Conservation (phyloP, 2,797 vertebrate genomes). For the Chromobotia macracanthus region DNA sequence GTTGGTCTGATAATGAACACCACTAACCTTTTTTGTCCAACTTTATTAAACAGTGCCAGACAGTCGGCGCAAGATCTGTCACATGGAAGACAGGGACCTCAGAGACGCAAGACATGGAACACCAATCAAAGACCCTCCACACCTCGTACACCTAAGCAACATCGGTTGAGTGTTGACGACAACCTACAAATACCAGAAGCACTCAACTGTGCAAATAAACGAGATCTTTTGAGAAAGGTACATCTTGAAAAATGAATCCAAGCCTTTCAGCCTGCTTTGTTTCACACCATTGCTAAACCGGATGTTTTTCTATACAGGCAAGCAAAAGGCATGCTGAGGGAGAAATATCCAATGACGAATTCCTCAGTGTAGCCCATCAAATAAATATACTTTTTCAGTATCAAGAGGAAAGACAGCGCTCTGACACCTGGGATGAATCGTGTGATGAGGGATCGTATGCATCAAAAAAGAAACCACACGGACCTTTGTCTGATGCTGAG, state of each 20-base stretch:
- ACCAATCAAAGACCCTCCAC: constrained; percentile 80
- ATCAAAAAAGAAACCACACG: constrained; percentile 77
- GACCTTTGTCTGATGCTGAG: constrained; percentile 78
- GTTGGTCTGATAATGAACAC: background rate
- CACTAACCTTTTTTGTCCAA: background rate
- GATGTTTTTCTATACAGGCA: constrained; percentile 75
- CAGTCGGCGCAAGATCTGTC: constrained; percentile 78
- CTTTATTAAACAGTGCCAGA: constrained; percentile 76
- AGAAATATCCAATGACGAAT: constrained; percentile 93
- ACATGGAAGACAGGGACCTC: constrained; percentile 79
- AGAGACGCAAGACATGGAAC: constrained; percentile 84
- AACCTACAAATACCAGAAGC: constrained; percentile 96
- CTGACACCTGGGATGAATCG: constrained; percentile 83
- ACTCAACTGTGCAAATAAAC: constrained; percentile 90
- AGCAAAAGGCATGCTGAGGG: constrained; percentile 86
- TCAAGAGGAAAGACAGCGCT: constrained; percentile 92
- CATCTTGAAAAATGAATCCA: too few relatives aligned
- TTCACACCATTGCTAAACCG: too few relatives aligned
- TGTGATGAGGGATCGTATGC: constrained; percentile 76
- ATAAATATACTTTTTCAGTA: constrained; percentile 97
- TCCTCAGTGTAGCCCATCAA: constrained; percentile 92
- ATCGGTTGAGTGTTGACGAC: constrained; percentile 93
- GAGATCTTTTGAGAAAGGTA: constrained; percentile 93
- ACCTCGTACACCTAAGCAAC: constrained; percentile 85
- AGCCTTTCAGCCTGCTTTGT: background rate